Evolutionary conservation across 2,797 vertebrate species (phyloP).

Genomic region (Calcarius lapponicus): DNA sequence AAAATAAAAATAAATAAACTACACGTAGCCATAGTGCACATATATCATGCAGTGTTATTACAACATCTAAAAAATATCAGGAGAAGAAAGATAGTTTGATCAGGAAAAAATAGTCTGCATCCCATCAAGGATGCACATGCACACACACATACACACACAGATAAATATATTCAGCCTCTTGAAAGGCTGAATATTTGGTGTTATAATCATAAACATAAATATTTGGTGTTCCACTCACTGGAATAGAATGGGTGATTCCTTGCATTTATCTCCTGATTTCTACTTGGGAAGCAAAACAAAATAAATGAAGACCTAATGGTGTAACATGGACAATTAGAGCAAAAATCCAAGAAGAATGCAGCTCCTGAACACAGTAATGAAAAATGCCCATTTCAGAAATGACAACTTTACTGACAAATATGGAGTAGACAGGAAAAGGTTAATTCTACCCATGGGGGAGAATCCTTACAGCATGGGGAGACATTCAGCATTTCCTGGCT

Average conservation of each 20-base stretch:
- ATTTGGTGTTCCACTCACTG: neutral
- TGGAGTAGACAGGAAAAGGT: neutral
- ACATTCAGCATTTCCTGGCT: neutral
- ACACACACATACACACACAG: accelerated
- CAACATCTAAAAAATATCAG: neutral
- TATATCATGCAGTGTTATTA: neutral
- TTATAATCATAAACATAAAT: neutral
- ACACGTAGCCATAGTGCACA: neutral
- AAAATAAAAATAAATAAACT: neutral
- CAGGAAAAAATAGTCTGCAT: neutral
- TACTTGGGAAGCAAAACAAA: neutral
- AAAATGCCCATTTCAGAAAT: neutral
- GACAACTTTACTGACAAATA: neutral
- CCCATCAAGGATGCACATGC: neutral
- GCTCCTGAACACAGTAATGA: neutral
- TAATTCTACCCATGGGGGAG: neutral
- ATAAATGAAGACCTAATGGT: neutral
- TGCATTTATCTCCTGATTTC: neutral
- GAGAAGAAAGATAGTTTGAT: neutral
- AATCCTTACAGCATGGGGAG: neutral
- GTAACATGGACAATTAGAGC: neutral
- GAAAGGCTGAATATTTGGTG: neutral
- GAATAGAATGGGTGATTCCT: neutral
- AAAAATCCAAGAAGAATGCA: neutral
- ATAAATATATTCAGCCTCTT: neutral